Evolutionary conservation across 2,797 vertebrate species (phyloP), one percentile per base, ranked within the genome.

Genomic region (Micrastur ruficollis): DNA sequence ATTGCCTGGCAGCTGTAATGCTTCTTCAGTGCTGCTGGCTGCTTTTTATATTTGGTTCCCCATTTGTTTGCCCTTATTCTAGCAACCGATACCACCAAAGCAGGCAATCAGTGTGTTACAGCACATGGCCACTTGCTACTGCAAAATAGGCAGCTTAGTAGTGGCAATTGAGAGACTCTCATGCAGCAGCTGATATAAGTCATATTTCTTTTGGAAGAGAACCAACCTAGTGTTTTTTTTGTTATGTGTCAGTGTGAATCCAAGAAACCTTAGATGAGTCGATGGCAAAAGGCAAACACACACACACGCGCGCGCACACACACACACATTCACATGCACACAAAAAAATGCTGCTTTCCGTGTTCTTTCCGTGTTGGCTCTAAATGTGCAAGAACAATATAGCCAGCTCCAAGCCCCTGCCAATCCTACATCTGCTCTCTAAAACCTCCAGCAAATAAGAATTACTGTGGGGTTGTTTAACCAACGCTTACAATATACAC

Each of bases 401-500:
- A 98, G 98, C 98, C 98, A 98, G 98, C 98, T 98, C 96, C 88
- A 49, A 97, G 97, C 91, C 97, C 58, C 94, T 98, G 98, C 98
- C 98, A 98, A 98, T 98, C 97, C 98, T 98, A 97, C 98, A 98
- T 98, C 98, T 98, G 98, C 98, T 98, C 98, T 98, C 98, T 98
- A 98, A 98, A 98, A 98, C 98, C 98, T 98, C 98, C 98, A 98
- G 98, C 98, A 98, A 98, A 98, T 98, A 98, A 98, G 98, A 98
- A 98, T 98, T 98, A 98, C 96, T 97, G 97, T 95, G 97, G 95
- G 97, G 97, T 97, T 98, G 98, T 98, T 98, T 98, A 98, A 98
- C 98, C 98, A 98, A 98, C 92, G 98, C 98, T 98, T 98, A 98
- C 97, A 98, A 98, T 98, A 98, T 97, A 98, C 98, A 98, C 98